Base-by-base conservation (phyloP, 2,888 invertebrate genomes). In the Parthenolecanium corni region DNA sequence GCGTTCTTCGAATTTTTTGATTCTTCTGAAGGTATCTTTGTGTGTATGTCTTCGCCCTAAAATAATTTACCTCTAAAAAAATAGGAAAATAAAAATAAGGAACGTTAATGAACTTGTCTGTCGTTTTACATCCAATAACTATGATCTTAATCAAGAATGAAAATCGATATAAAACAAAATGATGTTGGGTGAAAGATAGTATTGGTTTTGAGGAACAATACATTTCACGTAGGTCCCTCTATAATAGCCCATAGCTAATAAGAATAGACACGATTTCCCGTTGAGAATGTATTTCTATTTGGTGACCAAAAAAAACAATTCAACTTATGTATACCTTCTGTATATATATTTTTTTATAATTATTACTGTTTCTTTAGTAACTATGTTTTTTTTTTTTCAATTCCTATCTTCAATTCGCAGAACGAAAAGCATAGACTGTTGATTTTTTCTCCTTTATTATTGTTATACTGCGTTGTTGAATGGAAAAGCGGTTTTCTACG, bases 221-320 rank as follows among this genome's bases (percentile, higher is more conserved):
- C 40, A 54, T 54, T 54, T 49, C 49, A 23, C 21, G 49, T 49
- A 23, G n/a, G n/a, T n/a, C n/a, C n/a, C n/a, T n/a, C n/a, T 49
- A 49, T 58, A 58, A 58, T 58, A 49, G 49, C 20, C 58, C 58
- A 58, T 58, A 38, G 36, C 58, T 58, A 58, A 58, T 58, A 58
- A 58, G n/a, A 36, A 20, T 9, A 38, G 49, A 49, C 47, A 31
- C n/a, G 47, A 38, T 47, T 49, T 58, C 58, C 58, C 44, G 58
- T 47, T 38, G 58, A 38, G 49, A 47, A 20, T 46, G 25, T 44
- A 44, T 20, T 20, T 57, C 57, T 47, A 44, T 46, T 47, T 57
- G 44, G 16, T 20, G 14, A 2, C 20, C 46, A 18, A 44, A 44
- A 44, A 9, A 18, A 16, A 40, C n/a, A 40, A 14, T 40, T 40